Percentiles rank a stretch among this genome's conserved stretches.
Conservation (phyloP, 1,140 invertebrate species). For the Probaryconus sp. region DNA sequence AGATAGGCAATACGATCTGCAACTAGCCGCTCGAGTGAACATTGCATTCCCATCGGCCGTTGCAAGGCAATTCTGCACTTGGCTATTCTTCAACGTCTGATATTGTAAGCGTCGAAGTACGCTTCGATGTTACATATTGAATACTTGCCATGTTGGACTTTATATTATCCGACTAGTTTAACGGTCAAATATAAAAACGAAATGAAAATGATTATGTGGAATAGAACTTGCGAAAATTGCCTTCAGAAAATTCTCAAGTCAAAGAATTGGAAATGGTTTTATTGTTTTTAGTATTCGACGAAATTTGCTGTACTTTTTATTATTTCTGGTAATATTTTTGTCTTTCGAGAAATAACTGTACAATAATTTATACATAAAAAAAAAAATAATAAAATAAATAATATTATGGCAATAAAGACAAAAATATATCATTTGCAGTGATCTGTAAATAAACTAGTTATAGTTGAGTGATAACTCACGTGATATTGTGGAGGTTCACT, state of each 20-base stretch:
- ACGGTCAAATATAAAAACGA: constrained; percentile 33
- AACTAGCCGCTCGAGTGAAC: constrained; percentile 37
- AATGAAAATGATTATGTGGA: constrained; percentile 1
- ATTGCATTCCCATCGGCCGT: constrained; percentile 23
- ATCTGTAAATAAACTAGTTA: no score
- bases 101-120: constrained; percentile 27
- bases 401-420: no score
- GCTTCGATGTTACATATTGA: constrained; percentile 37
- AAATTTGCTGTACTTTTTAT: no score
- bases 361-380: no score
- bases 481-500: neutral
- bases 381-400: no score
- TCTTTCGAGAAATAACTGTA: no score
- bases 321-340: no score
- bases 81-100: constrained; percentile 48
- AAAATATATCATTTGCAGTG: no score
- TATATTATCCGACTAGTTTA: constrained; percentile 11
- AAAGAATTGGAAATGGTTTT: no score
- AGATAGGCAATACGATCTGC: constrained; percentile 36
- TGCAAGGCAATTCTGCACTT: constrained; percentile 32
- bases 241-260: neutral
- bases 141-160: constrained; percentile 10
- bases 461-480: neutral
- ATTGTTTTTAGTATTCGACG: no score
- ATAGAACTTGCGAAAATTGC: neutral